Evolutionary conservation across 2,113 vertebrate genomes (phyloP).

Genomic region (Poicephalus meyeri): DNA sequence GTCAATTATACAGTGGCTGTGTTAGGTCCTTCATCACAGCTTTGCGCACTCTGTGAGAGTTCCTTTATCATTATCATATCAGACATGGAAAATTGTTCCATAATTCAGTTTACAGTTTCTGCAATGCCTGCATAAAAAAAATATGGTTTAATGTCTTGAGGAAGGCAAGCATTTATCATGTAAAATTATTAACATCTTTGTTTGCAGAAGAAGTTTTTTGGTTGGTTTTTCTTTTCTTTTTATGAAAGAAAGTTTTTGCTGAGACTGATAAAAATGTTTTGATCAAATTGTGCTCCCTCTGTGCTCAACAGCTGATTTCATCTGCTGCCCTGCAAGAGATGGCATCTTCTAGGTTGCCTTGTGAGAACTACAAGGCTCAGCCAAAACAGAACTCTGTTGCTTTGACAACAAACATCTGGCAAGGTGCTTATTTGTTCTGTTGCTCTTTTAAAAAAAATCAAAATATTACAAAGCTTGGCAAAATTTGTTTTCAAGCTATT

Average conservation of each 20-base stretch:
- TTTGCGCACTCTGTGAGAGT: not conserved
- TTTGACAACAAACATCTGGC: slow-evolving; percentile 78
- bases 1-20: not conserved
- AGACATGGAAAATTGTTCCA: slow-evolving; percentile 77
- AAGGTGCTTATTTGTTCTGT: slow-evolving; percentile 62
- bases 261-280: slow-evolving; percentile 70
- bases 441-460: slow-evolving; percentile 66
- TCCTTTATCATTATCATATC: slow-evolving; percentile 73
- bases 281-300: slow-evolving; percentile 67
- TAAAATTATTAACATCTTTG: slow-evolving; percentile 73
- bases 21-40: not conserved
- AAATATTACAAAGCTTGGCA: slow-evolving; percentile 51
- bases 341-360: slow-evolving; percentile 73
- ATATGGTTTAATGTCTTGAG: slow-evolving; percentile 72
- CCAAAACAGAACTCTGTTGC: slow-evolving; percentile 65
- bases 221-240: slow-evolving; percentile 40
- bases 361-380: slow-evolving; percentile 83
- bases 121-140: slow-evolving; percentile 75
- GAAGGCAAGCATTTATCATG: slow-evolving; percentile 75
- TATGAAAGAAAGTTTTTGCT: slow-evolving; percentile 80
- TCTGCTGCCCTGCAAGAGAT: slow-evolving; percentile 69
- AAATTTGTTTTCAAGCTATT: slow-evolving; percentile 56
- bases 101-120: slow-evolving; percentile 81
- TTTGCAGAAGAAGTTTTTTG: slow-evolving; percentile 22
- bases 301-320: slow-evolving; percentile 81